Evolutionary conservation across 2,797 vertebrate species (phyloP), one percentile per base, ranked within the genome.

Genomic region (Allobates femoralis): DNA sequence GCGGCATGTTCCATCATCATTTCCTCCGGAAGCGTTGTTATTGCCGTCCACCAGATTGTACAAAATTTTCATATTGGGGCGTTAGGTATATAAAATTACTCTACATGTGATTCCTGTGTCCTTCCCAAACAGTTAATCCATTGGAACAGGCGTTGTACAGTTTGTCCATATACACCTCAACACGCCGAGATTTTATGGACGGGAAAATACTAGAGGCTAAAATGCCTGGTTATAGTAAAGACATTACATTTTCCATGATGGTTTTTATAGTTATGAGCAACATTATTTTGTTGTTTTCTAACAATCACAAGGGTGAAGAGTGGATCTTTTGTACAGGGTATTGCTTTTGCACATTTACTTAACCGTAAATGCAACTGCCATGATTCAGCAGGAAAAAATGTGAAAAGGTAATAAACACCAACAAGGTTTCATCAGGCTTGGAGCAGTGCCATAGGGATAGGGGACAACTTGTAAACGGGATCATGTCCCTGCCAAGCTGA

Each of bases 391-490:
- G 75, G 64, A 73, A 83, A 87, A 83, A 64, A 87, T 87, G 34
- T 83, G 37, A 71, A 56, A 69, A 81, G 75, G 85, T 86, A 86
- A 86, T 86, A 86, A 86, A 82, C 85, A 86, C 85, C 79, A 82
- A 64, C 56, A 82, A 76, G n/a, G 78, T 86, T 87, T 84, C 81
- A 87, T 87, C 86, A 79, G 79, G 55, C 21, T 51, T 87, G 86
- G 81, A 79, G 60, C 7, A 5, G 56, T 78, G 75, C 64, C 74
- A 79, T 51, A 56, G 55, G 81, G 74, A 83, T 56, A 87, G 56
- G 41, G 81, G 75, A 79, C 55, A 79, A 53, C 66, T 73, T 79
- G 86, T 73, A 78, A 75, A 78, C 46, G 46, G 79, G 79, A 86
- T 87, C 30, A 76, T 34, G 50, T 78, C 41, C 55, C 37, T 83